Conservation (phyloP, 2,113 vertebrate genomes). For the Ptyas mucosa region DNA sequence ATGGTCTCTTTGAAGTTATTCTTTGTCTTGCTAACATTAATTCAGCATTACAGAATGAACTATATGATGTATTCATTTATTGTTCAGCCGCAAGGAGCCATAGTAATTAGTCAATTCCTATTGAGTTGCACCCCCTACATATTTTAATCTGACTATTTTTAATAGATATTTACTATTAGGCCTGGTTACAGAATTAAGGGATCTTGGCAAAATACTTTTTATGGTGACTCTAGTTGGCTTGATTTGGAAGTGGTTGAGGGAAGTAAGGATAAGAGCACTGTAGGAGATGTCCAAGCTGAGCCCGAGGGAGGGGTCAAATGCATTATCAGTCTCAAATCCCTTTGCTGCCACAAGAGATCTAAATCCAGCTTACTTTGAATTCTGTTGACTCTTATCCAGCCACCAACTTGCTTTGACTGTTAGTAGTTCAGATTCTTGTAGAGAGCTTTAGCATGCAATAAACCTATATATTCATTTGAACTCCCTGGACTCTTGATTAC, state of each 20-base stretch:
- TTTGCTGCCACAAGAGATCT: not conserved
- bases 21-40: conserved; percentile 19
- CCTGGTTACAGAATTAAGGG: not conserved
- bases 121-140: not conserved
- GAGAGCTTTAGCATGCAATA: not conserved
- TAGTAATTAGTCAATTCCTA: conserved; percentile 3
- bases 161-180: not conserved
- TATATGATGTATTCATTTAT: conserved; percentile 11
- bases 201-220: not conserved
- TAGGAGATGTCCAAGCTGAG: not conserved
- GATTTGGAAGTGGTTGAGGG: not conserved
- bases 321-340: not conserved
- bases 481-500: too few relatives aligned
- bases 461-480: too few relatives aligned
- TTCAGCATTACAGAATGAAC: not conserved
- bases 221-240: not conserved
- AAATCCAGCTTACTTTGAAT: not conserved
- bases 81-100: conserved; percentile 3
- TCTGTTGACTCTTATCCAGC: not conserved
- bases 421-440: not conserved
- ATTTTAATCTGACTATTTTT: not conserved
- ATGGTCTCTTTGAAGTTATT: not conserved
- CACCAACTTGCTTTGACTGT: not conserved
- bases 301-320: not conserved
- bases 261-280: not conserved